These are phyloP conservation scores for Drosophila pseudoananassae DNA, from an alignment of 1,140 invertebrate species.

Conservation along the genomic window DNA sequence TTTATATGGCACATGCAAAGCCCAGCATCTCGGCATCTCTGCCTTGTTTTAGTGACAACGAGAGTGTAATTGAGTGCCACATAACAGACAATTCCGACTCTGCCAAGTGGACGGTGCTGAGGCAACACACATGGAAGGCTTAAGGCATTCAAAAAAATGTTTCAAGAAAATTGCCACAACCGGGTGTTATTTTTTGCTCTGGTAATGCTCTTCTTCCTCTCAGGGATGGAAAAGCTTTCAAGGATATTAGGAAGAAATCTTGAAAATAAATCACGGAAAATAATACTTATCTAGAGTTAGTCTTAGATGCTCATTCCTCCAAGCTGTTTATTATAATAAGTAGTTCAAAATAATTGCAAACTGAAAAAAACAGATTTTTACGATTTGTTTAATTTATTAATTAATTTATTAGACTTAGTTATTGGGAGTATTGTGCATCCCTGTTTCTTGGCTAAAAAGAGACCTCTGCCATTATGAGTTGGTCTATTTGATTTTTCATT, in stretches of 20 bases:
- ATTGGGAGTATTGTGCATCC: constrained; percentile 20
- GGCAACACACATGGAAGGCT: background rate
- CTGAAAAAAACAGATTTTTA: no score
- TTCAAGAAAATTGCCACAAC: constrained; percentile 40
- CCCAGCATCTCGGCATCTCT: constrained; percentile 1
- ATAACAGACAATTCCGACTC: constrained; percentile 74
- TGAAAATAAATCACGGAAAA: background rate
- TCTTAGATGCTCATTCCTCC: background rate
- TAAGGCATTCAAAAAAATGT: constrained; percentile 32
- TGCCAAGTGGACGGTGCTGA: constrained; percentile 53
- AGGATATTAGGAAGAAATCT: background rate
- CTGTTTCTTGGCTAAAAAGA: constrained; percentile 16
- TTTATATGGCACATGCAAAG: background rate
- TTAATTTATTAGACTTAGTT: background rate
- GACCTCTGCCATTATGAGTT: constrained; percentile 67
- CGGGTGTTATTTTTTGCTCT: constrained; percentile 10
- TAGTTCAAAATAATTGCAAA: no score
- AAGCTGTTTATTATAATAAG: no score
- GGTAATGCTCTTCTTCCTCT: background rate
- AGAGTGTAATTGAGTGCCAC: constrained; percentile 80
- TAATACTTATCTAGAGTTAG: background rate
- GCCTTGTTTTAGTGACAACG: constrained; percentile 72
- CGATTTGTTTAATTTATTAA: background rate
- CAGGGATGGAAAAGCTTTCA: constrained; percentile 17
- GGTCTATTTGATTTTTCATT: constrained; percentile 79